A percentile compares a stretch with the other conserved stretches of the same genome.
phyloP scores from a whole-genome alignment of 1,140 invertebrate genomes.

The Microplitis mediator region DNA sequence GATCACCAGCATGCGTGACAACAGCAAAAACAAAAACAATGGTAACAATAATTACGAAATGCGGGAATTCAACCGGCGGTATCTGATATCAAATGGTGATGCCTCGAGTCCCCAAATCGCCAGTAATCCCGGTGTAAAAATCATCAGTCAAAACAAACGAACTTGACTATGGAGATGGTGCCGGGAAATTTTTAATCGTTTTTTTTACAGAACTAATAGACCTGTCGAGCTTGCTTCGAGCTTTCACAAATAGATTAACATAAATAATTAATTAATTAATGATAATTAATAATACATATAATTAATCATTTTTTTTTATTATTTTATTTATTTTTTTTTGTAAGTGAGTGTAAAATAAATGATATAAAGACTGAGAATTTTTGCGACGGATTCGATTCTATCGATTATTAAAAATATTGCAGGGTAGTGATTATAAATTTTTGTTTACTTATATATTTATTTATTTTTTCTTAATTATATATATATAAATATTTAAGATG shows the following conservation, averaged over 20 bases:
- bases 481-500: too few relatives aligned
- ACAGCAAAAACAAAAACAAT: slow-evolving; percentile 69
- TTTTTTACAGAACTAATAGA: slow-evolving; percentile 54
- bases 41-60: slow-evolving; percentile 81
- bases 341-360: too few relatives aligned
- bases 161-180: slow-evolving; percentile 62
- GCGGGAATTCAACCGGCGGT: slow-evolving; percentile 65
- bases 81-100: slow-evolving; percentile 52
- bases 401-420: too few relatives aligned
- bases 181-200: slow-evolving; percentile 52
- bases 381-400: too few relatives aligned
- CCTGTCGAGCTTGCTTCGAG: slow-evolving; percentile 46
- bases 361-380: too few relatives aligned
- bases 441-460: too few relatives aligned
- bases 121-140: slow-evolving; percentile 35
- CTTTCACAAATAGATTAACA: slow-evolving; percentile 44
- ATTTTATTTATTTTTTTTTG: too few relatives aligned
- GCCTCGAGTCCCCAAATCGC: slow-evolving; percentile 37
- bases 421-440: too few relatives aligned
- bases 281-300: neutral
- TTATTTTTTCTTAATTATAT: too few relatives aligned
- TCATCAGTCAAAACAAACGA: slow-evolving; percentile 48
- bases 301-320: neutral
- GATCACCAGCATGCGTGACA: slow-evolving; percentile 61
- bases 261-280: neutral